Evolutionary conservation across 1,140 invertebrate genomes (phyloP).

Genomic region (Dufourea novaeangliae): DNA sequence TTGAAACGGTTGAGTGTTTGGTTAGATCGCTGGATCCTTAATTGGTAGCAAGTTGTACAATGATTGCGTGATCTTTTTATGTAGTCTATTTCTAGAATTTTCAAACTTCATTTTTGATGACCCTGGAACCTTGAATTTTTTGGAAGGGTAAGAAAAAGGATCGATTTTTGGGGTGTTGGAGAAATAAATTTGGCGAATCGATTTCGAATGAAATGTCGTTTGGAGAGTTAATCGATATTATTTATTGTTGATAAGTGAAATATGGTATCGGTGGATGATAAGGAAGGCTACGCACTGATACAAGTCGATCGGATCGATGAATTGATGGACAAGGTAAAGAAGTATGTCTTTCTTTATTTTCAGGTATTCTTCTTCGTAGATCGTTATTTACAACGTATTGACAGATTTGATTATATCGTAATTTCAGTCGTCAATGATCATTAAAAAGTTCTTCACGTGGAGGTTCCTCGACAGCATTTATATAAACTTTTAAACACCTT

Average conservation of each 20-base stretch:
- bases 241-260: too few species aligned
- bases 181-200: too few species aligned
- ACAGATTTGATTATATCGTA: conserved; percentile 65
- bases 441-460: conserved; percentile 51
- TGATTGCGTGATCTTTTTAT: too few species aligned
- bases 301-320: background rate
- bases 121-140: too few species aligned
- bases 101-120: too few species aligned
- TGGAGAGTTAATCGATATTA: background rate
- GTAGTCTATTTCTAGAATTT: too few species aligned
- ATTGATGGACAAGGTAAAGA: conserved; percentile 41
- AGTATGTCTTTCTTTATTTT: conserved; percentile 67
- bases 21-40: too few species aligned
- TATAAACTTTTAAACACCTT: conserved; percentile 69
- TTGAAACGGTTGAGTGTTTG: background rate
- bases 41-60: too few species aligned
- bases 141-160: too few species aligned
- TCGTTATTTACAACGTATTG: conserved; percentile 74
- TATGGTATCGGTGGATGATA: background rate
- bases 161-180: too few species aligned
- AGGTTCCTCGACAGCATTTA: conserved; percentile 43
- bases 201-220: too few species aligned
- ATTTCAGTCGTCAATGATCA: conserved; percentile 67
- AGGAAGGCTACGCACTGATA: background rate
- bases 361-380: conserved; percentile 67